Base-by-base conservation (phyloP, 2,797 vertebrate genomes). In the Epinephelus malabaricus region DNA sequence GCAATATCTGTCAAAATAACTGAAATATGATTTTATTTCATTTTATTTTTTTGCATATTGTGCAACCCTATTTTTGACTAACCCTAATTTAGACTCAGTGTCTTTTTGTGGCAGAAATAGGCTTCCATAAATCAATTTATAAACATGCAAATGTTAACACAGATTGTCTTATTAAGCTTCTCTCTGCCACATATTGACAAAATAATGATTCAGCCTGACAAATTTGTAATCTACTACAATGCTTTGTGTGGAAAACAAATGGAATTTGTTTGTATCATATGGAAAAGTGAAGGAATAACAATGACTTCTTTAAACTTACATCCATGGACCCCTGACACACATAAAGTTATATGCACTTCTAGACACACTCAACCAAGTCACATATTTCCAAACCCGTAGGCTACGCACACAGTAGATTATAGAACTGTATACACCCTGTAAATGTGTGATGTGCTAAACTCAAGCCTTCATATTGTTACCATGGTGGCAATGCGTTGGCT, bases 401-500 rank as follows among this genome's bases (percentile, higher is more conserved):
- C 27, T 30, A 61, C 8, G 55, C 55, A 45, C 46, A 34, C 11
- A 40, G 14, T 15, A 62, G 60, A 73, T 67, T 53, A 1, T 67
- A 72, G n/a, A 18, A 23, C 5, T 30, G 17, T 18, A 23, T 40
- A 13, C 49, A 18, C 19, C 49, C 73, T 45, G 53, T 50, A 55
- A 69, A 78, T 61, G 19, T 73, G 68, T 45, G n/a, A 70, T 43
- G 30, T 51, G 25, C 63, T 78, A 54, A 78, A 81, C 59, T 72
- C 30, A 47, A 77, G 59, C 70, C 63, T 70, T 76, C 78, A 38
- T 60, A 34, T 34, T 34, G 73, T 88, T 86, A 45, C 82, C 82
- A 43, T 69, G 85, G 86, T 43, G 46, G 21, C 78, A 47, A 43
- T 74, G 84, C 72, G 80, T 89, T 88, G 87, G 87, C 78, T 88